Evolutionary conservation across 2,797 vertebrate genomes (phyloP), one percentile per base, ranked within the genome.

Genomic region (Choloepus didactylus): DNA sequence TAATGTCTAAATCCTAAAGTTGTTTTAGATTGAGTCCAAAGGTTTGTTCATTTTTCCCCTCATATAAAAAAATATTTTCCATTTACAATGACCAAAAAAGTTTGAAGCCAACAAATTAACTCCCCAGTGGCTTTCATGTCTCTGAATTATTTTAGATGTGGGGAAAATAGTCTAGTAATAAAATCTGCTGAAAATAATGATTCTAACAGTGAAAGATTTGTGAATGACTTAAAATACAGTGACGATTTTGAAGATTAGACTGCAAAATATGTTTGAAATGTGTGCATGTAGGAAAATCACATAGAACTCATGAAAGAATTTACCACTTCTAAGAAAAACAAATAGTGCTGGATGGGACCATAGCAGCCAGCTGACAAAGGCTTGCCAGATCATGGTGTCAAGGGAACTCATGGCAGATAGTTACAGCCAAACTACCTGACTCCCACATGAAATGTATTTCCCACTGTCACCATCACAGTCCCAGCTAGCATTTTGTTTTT

Each of bases 201-300:
- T 75, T 86, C 46, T 87, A 84, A 84, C 18, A 62, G 44, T 38
- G 46, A 89, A 79, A 76, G 49, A 77, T 85, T n/a, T 77, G 44
- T 62, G 67, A 84, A 76, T 46, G 44, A 79, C 18, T 5, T 27
- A 54, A 94, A 80, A 62, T 38, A 72, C 27, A 91, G 41, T 69
- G 56, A 75, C 59, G n/a, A 46, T 51, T 69, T 38, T 93, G 41
- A 87, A 84, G 44, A 69, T 4, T 19, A 21, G 56, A 79, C 51
- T 16, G 10, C 14, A 87, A 87, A 89, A 83, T 79, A 76, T 87
- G 72, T 70, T 60, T 67, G 73, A 95, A 70, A 92, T 87, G 72
- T 70, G 54, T 46, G 25, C 44, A 38, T 46, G 88, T 72, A 56
- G 54, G 49, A 84, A 94, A 92, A 87, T 70, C 21, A 29, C 66